Evolutionary conservation across 2,113 vertebrate species (phyloP).

Genomic region (Piaya cayana): DNA sequence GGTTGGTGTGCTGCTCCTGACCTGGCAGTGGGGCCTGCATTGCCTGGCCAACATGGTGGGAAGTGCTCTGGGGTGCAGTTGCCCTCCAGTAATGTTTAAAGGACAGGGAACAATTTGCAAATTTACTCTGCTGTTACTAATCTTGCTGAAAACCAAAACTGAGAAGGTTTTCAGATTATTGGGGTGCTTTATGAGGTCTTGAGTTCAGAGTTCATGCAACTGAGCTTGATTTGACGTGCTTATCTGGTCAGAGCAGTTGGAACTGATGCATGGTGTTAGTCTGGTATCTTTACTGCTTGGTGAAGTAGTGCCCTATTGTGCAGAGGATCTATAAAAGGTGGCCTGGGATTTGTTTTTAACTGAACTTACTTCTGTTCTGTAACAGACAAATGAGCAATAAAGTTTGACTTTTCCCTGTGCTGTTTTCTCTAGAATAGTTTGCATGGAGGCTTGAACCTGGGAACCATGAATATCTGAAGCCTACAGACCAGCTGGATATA

Average conservation of each 20-base stretch:
- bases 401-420: background rate
- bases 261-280: background rate
- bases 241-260: background rate
- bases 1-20: fast-evolving
- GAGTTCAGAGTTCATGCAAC: background rate
- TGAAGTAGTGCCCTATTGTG: background rate
- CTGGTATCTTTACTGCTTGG: background rate
- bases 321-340: background rate
- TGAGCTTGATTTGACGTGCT: background rate
- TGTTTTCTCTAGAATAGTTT: background rate
- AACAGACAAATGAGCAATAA: background rate
- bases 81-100: fast-evolving
- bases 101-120: background rate
- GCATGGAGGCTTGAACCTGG: background rate
- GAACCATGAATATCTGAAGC: background rate
- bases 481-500: background rate
- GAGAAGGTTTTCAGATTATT: background rate
- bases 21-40: fast-evolving
- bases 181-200: background rate
- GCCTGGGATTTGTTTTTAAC: background rate
- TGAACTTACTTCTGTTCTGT: background rate
- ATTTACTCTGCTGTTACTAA: background rate
- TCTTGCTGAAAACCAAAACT: background rate
- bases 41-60: background rate
- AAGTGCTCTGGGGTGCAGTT: background rate